These are phyloP conservation scores for Herpetotheres cachinnans DNA, from an alignment of 2,113 vertebrate genomes.

Conservation along the genomic window DNA sequence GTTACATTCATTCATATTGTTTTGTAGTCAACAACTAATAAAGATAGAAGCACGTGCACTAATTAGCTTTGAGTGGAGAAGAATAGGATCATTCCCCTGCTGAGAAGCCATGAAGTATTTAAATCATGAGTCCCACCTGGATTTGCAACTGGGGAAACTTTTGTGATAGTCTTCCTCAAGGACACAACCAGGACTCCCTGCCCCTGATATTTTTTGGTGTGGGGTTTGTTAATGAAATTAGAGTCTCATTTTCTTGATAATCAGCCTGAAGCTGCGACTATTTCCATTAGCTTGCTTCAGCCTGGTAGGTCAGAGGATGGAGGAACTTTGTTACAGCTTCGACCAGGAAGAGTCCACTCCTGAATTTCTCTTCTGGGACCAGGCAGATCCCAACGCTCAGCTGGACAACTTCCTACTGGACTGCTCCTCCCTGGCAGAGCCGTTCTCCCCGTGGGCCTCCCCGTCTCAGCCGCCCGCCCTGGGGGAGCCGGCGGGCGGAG, in stretches of 20 bases:
- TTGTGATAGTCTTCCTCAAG: background rate
- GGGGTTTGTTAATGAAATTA: too few species aligned
- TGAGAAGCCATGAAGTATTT: conserved; percentile 69
- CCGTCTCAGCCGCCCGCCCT: conserved; percentile 36
- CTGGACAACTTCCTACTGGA: conserved; percentile 69
- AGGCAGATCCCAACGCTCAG: conserved; percentile 46
- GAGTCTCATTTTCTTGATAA: background rate
- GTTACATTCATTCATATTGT: background rate
- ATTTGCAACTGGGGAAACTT: background rate
- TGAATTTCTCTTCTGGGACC: conserved; percentile 75
- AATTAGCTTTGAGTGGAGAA: conserved; percentile 64
- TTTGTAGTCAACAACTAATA: background rate
- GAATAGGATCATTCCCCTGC: conserved; percentile 54
- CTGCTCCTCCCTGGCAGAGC: conserved; percentile 34
- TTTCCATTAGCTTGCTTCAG: background rate
- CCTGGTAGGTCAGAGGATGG: conserved; percentile 28
- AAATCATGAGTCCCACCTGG: background rate
- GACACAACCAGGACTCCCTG: background rate
- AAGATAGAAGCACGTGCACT: conserved; percentile 27
- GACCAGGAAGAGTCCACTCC: conserved; percentile 63
- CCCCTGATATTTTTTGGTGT: background rate
- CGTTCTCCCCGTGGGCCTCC: conserved; percentile 57
- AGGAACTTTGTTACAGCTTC: conserved; percentile 66
- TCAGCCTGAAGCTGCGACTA: background rate
- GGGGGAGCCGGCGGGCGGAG: conserved; percentile 58